Percentiles rank a stretch among this genome's conserved stretches.
Evolutionary conservation across 1,140 invertebrate genomes (phyloP).

Genomic region (Drosophila miranda): DNA sequence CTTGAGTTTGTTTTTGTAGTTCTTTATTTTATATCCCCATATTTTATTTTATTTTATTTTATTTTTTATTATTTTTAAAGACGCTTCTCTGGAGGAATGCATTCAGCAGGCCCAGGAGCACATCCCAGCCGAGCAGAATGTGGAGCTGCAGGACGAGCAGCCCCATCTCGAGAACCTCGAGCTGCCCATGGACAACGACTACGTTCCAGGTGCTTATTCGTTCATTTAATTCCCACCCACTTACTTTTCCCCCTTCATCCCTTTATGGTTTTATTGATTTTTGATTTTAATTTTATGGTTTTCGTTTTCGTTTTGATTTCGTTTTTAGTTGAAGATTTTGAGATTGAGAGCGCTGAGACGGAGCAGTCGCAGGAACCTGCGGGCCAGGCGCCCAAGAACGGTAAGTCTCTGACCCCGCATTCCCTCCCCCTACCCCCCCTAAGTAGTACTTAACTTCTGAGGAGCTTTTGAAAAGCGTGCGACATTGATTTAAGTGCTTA

Average conservation of each 20-base stretch:
- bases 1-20: neutral
- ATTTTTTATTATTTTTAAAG: slow-evolving; percentile 65
- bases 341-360: slow-evolving; percentile 47
- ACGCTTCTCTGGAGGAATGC: slow-evolving; percentile 85
- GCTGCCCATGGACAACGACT: slow-evolving; percentile 68
- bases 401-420: slow-evolving; percentile 60
- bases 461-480: slow-evolving; percentile 51
- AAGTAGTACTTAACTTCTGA: slow-evolving; percentile 60
- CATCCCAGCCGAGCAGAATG: slow-evolving; percentile 82
- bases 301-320: slow-evolving; percentile 27
- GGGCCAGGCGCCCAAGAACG: slow-evolving; percentile 72
- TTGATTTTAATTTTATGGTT: slow-evolving; percentile 41
- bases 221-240: slow-evolving; percentile 13
- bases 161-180: slow-evolving; percentile 63
- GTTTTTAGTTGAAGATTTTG: slow-evolving; percentile 61
- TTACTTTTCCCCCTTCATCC: slow-evolving; percentile 19
- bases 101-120: slow-evolving; percentile 84
- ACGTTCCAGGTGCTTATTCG: slow-evolving; percentile 71
- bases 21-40: slow-evolving; percentile 34
- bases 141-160: slow-evolving; percentile 81
- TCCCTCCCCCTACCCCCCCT: neutral
- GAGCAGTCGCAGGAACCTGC: slow-evolving; percentile 48
- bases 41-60: slow-evolving; percentile 34
- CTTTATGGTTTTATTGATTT: slow-evolving; percentile 49
- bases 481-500: slow-evolving; percentile 79